These are phyloP conservation scores for Carcharodon carcharias DNA, from an alignment of 2,797 vertebrate species.

Conservation along the genomic window DNA sequence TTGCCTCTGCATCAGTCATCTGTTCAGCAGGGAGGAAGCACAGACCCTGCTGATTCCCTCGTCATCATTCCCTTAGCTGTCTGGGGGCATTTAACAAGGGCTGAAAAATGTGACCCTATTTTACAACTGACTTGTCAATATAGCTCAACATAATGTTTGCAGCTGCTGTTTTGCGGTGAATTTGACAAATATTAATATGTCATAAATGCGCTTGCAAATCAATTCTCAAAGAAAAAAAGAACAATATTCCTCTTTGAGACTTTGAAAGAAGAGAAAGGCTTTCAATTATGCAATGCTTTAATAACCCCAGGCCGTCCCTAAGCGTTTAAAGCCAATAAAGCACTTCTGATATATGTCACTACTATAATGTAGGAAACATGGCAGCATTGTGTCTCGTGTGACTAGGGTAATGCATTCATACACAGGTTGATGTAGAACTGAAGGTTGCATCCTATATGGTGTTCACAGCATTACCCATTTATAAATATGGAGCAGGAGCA, in stretches of 20 bases:
- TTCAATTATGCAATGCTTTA: neutral
- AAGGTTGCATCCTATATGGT: neutral
- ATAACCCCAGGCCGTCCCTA: neutral
- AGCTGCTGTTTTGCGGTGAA: neutral
- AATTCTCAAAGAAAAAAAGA: neutral
- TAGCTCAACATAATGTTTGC: neutral
- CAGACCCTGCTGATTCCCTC: neutral
- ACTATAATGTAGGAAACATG: neutral
- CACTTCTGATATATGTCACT: neutral
- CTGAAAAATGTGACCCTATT: constrained; percentile 15
- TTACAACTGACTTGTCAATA: neutral
- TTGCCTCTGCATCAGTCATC: fast-evolving
- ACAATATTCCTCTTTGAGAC: neutral
- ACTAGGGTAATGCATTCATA: neutral
- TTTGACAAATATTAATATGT: neutral
- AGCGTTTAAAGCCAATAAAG: neutral
- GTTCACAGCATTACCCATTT: neutral
- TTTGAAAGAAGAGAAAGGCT: neutral
- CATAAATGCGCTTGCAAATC: neutral
- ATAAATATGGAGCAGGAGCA: neutral
- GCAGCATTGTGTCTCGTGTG: neutral
- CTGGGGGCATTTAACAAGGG: constrained; percentile 24
- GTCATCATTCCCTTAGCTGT: neutral
- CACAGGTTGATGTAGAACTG: neutral
- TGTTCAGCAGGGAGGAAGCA: neutral